These are phyloP conservation scores for Micromussa lordhowensis DNA, from an alignment of 92 coral and sea anemone genomes.

Conservation along the genomic window DNA sequence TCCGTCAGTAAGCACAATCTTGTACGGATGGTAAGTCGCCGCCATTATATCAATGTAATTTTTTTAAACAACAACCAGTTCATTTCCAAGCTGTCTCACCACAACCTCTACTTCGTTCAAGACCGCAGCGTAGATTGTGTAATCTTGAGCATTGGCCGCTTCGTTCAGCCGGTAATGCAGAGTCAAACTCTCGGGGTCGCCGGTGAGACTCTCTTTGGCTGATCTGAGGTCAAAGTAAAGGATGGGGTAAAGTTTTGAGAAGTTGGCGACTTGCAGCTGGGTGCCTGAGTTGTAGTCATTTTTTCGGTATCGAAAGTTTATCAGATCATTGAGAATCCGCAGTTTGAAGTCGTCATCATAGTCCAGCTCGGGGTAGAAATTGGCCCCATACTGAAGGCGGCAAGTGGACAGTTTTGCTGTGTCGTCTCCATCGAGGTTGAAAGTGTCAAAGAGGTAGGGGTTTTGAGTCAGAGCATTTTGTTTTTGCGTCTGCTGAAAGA, in stretches of 20 bases:
- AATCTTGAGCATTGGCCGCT: not conserved
- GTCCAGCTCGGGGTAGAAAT: not conserved
- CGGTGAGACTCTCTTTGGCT: not conserved
- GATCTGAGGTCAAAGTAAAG: slow-evolving; percentile 6
- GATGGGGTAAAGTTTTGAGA: not conserved
- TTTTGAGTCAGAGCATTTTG: not conserved
- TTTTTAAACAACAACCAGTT: not conserved
- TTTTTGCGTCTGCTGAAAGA: no score
- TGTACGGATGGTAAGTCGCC: not conserved
- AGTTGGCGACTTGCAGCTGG: not conserved
- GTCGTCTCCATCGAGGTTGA: slow-evolving; percentile 12
- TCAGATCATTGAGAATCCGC: slow-evolving; percentile 11
- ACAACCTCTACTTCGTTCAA: not conserved
- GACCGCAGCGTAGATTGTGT: not conserved
- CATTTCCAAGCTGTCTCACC: not conserved
- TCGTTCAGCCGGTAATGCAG: not conserved
- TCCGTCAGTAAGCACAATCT: slow-evolving; percentile 1
- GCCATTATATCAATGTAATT: not conserved
- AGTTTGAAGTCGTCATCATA: not conserved
- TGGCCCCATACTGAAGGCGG: slow-evolving; percentile 10
- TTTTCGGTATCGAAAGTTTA: not conserved
- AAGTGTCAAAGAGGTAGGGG: slow-evolving; percentile 9
- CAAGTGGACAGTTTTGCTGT: slow-evolving; percentile 6
- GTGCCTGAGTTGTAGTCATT: slow-evolving; percentile 22
- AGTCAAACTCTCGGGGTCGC: not conserved